These are phyloP conservation scores for Drosophila recens DNA, from an alignment of 2,888 invertebrate species.

Conservation along the genomic window DNA sequence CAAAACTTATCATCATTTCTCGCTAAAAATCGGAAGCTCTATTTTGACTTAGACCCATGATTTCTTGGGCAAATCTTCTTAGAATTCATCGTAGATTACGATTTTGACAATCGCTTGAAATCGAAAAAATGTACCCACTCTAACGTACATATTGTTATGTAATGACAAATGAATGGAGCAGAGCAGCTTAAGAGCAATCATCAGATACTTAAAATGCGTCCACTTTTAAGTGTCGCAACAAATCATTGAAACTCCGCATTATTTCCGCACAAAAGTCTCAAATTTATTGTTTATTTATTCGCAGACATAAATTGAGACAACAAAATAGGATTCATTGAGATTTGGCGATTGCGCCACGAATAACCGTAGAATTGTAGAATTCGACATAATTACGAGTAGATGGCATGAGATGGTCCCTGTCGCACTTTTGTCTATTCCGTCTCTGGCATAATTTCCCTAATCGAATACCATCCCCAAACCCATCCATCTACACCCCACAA, in stretches of 20 bases:
- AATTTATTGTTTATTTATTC: constrained; percentile 43
- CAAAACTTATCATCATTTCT: too few relatives aligned
- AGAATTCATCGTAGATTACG: too few relatives aligned
- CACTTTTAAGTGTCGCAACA: constrained; percentile 1
- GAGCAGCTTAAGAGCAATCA: background rate
- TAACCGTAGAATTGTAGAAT: constrained; percentile 26
- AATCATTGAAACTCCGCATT: constrained; percentile 15
- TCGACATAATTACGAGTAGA: constrained; percentile 31
- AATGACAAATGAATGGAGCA: background rate
- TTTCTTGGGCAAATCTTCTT: too few relatives aligned
- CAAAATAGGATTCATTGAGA: constrained; percentile 19
- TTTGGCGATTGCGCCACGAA: constrained; percentile 37
- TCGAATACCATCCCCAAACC: constrained; percentile 36
- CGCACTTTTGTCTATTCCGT: background rate
- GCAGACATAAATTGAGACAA: constrained; percentile 18
- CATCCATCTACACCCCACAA: constrained; percentile 8
- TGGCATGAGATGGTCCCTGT: background rate
- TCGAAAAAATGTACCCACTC: too few relatives aligned
- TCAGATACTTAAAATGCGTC: constrained; percentile 8
- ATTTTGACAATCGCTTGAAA: too few relatives aligned
- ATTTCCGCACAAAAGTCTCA: constrained; percentile 19
- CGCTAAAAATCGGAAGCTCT: too few relatives aligned
- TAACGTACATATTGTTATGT: background rate
- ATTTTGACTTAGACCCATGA: too few relatives aligned
- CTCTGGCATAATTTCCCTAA: constrained; percentile 64